Base-by-base conservation (phyloP, 1,140 invertebrate genomes). In the Asobara japonica region DNA sequence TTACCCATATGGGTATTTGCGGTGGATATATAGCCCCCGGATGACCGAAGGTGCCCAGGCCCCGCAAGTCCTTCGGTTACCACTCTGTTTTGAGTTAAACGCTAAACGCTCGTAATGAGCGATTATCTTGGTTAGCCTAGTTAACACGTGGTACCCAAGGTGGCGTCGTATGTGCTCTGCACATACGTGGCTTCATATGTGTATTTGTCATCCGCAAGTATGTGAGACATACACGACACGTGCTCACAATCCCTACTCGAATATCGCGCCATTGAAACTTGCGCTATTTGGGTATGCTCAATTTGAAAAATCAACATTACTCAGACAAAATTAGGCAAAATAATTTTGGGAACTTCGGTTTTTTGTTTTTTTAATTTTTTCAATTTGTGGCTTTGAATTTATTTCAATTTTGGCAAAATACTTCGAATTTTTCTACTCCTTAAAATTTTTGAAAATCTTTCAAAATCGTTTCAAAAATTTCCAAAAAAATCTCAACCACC, bases 101-200 rank as follows among this genome's bases (percentile, higher is more conserved):
- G 84, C 83, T 86, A 87, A 86, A 84, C 72, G 79, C 78, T 81
- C 74, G 84, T 87, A 87, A 86, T 81, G 80, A 86, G 80, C 81
- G 82, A 86, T 86, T 86, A 86, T 85, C 83, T 85, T 77, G 79
- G 81, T 86, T 86, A 86, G 84, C 68, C 80, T 83, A 79, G 81
- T 87, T 87, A 86, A 85, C 86, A 84, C 83, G 78, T 79, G 82
- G 30, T 70, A 60, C 75, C 80, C 82, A 82, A 84, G 81, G 82
- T 81, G 81, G 80, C 76, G 79, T 69, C 78, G 75, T 80, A 75
- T 78, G 74, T 79, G 71, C 65, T 65, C 2, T 41, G 64, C 20
- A 65, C 20, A 62, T 62, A 31, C 60, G 29, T 64, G 25, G 29
- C 61, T 60, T 22, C 48, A 45, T 38, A 65, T 66, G 65, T 66